Evolutionary conservation across 2,113 vertebrate species (phyloP), one percentile per base, ranked within the genome.

Genomic region (Channa maculata): DNA sequence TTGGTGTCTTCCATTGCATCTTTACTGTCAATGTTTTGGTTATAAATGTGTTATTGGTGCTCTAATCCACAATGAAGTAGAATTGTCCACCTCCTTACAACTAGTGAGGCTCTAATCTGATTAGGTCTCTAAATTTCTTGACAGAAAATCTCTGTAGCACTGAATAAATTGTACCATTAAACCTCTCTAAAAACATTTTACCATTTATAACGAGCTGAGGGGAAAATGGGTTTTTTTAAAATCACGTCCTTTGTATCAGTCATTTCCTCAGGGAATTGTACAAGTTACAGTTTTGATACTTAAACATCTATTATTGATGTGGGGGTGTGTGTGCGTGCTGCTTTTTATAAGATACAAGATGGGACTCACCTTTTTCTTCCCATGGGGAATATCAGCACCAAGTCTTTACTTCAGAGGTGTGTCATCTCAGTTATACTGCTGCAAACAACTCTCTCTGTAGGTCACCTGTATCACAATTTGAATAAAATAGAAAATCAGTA

Each of bases 251-350:
- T 77, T 80, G 7, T 71, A 55, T 79, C 49, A 14, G 24, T 71
- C 57, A 15, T 76, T 72, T 76, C 59, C 78, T 77, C 79, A 76
- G 79, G 79, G 84, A 86, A 82, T 63, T 89, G 68, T 83, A 80
- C 36, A 37, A 72, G 64, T 80, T 79, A 65, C 36, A 66, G 6
- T 86, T 86, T 88, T 86, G 70, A 74, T 85, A 83, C 90, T 78
- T 89, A 90, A 90, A 90, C 45, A 0, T 57, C 2, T 69, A 51
- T 85, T 72, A 65, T 84, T 54, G 0, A 71, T 39, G 2, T 34
- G 3, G 45, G 3, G 63, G 45, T 54, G 2, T 39, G 2, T 34
- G 3, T 46, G 3, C 64, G 45, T 54, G 2, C 3, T 62, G 4
- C 4, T 57, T 73, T 62, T 61, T 49, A 0, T 50, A 1, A 33